Base-by-base conservation (phyloP, 1,140 invertebrate species). In the Bathynomus jamesi region DNA sequence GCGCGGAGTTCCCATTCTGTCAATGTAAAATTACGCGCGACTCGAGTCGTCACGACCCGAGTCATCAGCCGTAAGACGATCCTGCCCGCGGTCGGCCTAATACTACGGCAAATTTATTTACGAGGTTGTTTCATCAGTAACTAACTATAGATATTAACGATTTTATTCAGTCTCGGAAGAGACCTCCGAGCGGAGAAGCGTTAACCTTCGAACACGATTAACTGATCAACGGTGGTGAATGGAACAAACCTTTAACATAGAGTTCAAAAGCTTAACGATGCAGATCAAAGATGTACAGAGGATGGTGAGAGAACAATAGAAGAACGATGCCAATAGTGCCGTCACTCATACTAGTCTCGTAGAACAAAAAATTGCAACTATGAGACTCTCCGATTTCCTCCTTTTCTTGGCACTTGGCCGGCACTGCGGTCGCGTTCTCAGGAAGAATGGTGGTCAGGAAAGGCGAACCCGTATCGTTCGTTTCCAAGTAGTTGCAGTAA, bases 231-330 rank as follows among this genome's bases (percentile, higher is more conserved):
- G n/a, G n/a, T n/a, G n/a, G n/a, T n/a, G n/a, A n/a, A n/a, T n/a
- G n/a, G n/a, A n/a, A n/a, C n/a, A n/a, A n/a, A 80, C 81, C 61
- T 82, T 61, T 13, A 82, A 78, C 74, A 85, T 79, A 10, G 83
- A 83, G 66, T 83, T 80, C 2, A 89, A 83, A 8, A 87, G 79
- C 77, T 87, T 86, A 24, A 89, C 87, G 46, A 89, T 84, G 29
- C 81, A 66, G 24, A 88, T 81, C 3, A 89, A 80, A 76, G 87
- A 89, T 8, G 78, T 30, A 63, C 83, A 84, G 4, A 89, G 81
- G 0, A 85, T 69, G 4, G 85, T 25, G 2, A 89, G 78, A 0
- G 87, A 82, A 68, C 0, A 83, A 79, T 11, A 88, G 69, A 27
- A 88, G 73, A 24, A 87, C 78, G 5, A 82, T 65, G 0, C 87